A percentile compares a stretch with the other conserved stretches of the same genome.
Evolutionary conservation across 2,797 vertebrate genomes (phyloP).

Genomic region (Mormyrops boulengeri): DNA sequence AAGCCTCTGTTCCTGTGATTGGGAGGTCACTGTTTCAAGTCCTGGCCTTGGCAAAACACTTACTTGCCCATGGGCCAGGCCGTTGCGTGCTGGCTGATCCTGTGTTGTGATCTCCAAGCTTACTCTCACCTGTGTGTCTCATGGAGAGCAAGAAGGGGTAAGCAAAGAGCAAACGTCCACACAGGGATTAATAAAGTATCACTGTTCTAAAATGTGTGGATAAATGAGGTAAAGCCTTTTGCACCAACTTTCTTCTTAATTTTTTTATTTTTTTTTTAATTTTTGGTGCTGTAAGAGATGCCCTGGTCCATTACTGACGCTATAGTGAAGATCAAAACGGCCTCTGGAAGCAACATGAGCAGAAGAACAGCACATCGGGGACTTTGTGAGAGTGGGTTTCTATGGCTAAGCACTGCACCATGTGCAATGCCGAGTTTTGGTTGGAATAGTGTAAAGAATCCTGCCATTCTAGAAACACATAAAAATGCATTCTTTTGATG

Average conservation of each 20-base stretch:
- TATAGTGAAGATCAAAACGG: neutral
- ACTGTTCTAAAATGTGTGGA: neutral
- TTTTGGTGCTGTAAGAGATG: neutral
- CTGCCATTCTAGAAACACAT: neutral
- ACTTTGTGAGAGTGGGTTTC: neutral
- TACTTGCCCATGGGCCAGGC: neutral
- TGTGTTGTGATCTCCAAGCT: neutral
- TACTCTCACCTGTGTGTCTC: neutral
- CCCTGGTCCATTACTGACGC: neutral
- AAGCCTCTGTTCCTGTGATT: neutral
- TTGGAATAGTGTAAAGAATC: neutral
- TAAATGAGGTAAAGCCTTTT: neutral
- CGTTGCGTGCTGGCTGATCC: neutral
- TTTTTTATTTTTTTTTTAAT: neutral
- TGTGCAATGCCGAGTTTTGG: neutral
- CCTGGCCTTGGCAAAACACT: neutral
- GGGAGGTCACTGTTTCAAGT: neutral
- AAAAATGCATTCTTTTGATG: neutral
- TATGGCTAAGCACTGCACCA: neutral
- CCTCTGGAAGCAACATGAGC: neutral
- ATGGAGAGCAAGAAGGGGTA: neutral
- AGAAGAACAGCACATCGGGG: neutral
- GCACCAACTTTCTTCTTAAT: neutral
- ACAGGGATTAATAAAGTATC: neutral
- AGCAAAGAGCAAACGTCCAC: neutral